These are phyloP conservation scores for Phoeniculus purpureus DNA, from an alignment of 2,797 vertebrate species.

Conservation along the genomic window DNA sequence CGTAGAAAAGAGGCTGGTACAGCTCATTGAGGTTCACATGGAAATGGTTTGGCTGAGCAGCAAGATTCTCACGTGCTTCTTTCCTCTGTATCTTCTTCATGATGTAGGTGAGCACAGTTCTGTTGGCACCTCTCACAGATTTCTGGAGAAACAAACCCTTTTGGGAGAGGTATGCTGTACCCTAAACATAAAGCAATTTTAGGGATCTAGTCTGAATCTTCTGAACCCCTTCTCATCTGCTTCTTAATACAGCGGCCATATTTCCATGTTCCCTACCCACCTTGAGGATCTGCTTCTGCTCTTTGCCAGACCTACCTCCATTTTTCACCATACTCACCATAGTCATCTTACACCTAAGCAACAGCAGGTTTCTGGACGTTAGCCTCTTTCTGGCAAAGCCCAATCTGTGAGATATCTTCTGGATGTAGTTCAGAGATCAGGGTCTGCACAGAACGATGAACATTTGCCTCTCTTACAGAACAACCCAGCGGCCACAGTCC, in stretches of 20 bases:
- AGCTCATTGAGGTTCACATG: neutral
- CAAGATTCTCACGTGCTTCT: neutral
- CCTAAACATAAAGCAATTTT: neutral
- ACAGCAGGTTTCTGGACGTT: neutral
- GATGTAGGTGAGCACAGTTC: neutral
- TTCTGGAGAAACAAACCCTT: neutral
- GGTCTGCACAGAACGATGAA: neutral
- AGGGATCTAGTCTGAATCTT: neutral
- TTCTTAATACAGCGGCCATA: neutral
- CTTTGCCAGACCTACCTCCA: neutral
- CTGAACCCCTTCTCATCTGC: neutral
- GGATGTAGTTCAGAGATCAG: neutral
- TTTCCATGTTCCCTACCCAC: neutral
- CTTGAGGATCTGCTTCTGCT: neutral
- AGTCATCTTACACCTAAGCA: neutral
- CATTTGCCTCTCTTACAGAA: neutral
- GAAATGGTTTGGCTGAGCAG: neutral
- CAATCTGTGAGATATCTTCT: neutral
- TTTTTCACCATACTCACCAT: neutral
- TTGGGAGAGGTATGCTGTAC: neutral
- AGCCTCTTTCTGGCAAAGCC: neutral
- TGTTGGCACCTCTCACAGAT: neutral
- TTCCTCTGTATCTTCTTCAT: neutral
- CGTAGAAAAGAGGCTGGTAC: neutral
- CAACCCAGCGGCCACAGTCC: rapidly evolving